Conservation (phyloP, 2,888 invertebrate genomes). For the Bhutanitis thaidina region DNA sequence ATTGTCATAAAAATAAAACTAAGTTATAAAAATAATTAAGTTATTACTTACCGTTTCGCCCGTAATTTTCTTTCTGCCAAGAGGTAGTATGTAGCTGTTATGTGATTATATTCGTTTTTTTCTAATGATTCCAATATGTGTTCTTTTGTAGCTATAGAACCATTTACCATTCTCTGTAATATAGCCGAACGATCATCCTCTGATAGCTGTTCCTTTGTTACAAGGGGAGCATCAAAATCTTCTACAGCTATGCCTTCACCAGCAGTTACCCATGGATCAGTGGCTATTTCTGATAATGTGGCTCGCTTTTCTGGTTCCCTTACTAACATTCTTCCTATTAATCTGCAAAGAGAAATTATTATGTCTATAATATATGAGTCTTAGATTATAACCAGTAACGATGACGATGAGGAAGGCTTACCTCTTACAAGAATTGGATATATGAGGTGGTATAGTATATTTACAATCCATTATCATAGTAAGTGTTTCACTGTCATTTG, state of each 20-base stretch:
- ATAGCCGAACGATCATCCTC: slow-evolving; percentile 95
- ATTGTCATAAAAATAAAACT: too few relatives aligned
- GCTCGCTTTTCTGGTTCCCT: slow-evolving; percentile 95
- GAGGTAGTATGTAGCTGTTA: slow-evolving; percentile 98
- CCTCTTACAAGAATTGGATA: slow-evolving; percentile 92
- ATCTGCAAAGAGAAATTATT: slow-evolving; percentile 59
- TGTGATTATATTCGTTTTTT: slow-evolving; percentile 97
- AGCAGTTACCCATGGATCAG: slow-evolving; percentile 90
- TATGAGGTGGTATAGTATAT: slow-evolving; percentile 93
- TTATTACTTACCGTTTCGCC: slow-evolving; percentile 80
- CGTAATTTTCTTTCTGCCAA: slow-evolving; percentile 95
- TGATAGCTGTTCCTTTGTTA: slow-evolving; percentile 93
- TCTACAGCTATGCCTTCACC: slow-evolving; percentile 76
- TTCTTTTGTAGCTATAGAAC: slow-evolving; percentile 95
- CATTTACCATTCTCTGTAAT: slow-evolving; percentile 97
- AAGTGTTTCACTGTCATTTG: slow-evolving; percentile 99
- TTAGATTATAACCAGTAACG: too few relatives aligned
- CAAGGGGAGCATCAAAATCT: slow-evolving; percentile 86
- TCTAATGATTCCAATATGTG: slow-evolving; percentile 96
- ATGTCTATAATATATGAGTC: too few relatives aligned
- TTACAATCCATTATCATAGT: slow-evolving; percentile 99
- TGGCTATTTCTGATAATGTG: slow-evolving; percentile 91
- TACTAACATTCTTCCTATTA: slow-evolving; percentile 96
- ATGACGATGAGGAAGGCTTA: slow-evolving; percentile 37
- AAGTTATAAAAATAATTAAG: too few relatives aligned